Evolutionary conservation across 2,888 invertebrate species (phyloP).

Genomic region (Eristalis arbustorum): DNA sequence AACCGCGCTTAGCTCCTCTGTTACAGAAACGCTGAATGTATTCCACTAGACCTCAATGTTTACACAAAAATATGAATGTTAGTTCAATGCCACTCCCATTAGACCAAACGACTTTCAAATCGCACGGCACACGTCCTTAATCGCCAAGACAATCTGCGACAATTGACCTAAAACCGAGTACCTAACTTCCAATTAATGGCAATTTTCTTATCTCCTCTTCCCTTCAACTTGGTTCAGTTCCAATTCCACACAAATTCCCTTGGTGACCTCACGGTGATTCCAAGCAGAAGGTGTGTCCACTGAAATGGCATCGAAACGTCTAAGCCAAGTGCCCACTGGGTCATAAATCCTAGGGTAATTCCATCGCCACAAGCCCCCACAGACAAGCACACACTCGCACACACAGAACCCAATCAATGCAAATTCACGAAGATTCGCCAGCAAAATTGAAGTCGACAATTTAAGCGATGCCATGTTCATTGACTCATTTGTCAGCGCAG

Average conservation of each 20-base stretch:
- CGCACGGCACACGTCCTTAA: background rate
- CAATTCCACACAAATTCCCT: background rate
- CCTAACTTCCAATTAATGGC: background rate
- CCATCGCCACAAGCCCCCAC: background rate
- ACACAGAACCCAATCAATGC: constrained; percentile 52
- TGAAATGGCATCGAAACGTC: background rate
- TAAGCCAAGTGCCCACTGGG: background rate
- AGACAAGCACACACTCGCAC: background rate
- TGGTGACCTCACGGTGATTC: background rate
- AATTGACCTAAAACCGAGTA: background rate
- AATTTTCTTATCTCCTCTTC: background rate
- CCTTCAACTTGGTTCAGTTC: background rate
- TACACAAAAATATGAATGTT: background rate
- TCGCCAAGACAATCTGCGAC: background rate
- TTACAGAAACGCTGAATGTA: no score
- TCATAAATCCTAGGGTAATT: constrained; percentile 26
- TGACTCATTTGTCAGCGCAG: constrained; percentile 65
- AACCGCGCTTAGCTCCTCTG: background rate
- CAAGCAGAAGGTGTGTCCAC: constrained; percentile 20
- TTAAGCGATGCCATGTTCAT: constrained; percentile 65
- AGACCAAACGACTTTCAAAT: background rate
- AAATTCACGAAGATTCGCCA: constrained; percentile 48
- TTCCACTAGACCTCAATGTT: background rate
- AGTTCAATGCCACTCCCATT: background rate
- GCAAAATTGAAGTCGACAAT: constrained; percentile 62